These are phyloP conservation scores for Spilogale gracilis DNA, from an alignment of 2,113 vertebrate genomes.

Conservation along the genomic window DNA sequence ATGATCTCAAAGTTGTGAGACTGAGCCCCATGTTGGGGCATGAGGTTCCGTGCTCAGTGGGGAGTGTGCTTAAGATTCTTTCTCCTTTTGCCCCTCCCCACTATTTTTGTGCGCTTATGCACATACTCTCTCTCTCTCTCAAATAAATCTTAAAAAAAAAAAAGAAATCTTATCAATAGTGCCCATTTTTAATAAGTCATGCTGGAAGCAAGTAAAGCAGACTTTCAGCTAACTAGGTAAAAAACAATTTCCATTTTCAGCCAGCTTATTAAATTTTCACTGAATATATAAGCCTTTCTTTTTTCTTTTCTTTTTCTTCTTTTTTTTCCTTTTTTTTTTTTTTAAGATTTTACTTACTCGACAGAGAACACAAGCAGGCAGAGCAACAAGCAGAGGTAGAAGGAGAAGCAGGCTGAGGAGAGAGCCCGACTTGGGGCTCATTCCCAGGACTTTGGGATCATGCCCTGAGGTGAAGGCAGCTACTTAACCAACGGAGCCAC, in stretches of 20 bases:
- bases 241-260: slow-evolving; percentile 26
- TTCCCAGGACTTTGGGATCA: not conserved
- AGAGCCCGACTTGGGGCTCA: no score
- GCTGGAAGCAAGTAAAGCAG: not conserved
- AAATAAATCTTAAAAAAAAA: not conserved
- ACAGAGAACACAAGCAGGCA: not conserved
- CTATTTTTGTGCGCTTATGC: not conserved
- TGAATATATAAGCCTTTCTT: not conserved
- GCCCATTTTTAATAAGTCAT: not conserved
- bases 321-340: no score
- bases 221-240: not conserved
- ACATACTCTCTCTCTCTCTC: not conserved
- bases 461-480: not conserved
- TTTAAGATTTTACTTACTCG: not conserved
- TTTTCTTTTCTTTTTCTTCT: not conserved
- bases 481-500: not conserved
- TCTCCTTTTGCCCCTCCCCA: not conserved
- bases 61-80: not conserved
- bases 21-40: not conserved
- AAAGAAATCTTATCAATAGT: not conserved
- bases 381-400: not conserved
- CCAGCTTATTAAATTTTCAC: not conserved
- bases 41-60: not conserved
- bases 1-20: not conserved
- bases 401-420: not conserved